Evolutionary conservation across 1,140 invertebrate species (phyloP).

Genomic region (Temnothorax curvispinosus): DNA sequence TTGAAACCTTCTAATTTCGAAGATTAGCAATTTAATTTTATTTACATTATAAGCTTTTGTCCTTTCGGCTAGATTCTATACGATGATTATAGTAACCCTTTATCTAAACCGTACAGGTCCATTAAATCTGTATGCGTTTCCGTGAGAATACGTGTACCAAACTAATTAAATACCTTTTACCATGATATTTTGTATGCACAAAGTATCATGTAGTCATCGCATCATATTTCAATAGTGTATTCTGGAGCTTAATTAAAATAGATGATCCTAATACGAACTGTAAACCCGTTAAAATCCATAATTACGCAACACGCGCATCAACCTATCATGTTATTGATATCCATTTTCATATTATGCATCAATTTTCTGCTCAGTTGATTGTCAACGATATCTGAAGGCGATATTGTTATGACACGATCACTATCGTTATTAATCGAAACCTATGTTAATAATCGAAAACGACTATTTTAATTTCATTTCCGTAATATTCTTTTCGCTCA

Average conservation of each 20-base stretch:
- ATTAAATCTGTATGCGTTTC: not conserved
- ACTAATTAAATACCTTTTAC: not conserved
- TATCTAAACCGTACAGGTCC: not conserved
- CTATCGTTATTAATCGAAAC: no score
- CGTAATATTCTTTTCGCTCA: not conserved
- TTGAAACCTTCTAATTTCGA: not conserved
- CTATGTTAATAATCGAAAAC: not conserved
- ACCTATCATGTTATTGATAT: not conserved
- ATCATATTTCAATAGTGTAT: not conserved
- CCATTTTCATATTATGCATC: not conserved
- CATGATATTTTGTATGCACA: not conserved
- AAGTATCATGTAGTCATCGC: not conserved
- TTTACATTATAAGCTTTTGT: not conserved
- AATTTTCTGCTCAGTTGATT: not conserved
- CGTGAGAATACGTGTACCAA: not conserved
- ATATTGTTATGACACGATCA: not conserved
- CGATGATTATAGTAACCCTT: not conserved
- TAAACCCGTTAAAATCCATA: not conserved
- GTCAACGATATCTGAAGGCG: not conserved
- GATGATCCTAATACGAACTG: not conserved
- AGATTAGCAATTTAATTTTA: constrained; percentile 9
- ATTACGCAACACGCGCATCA: not conserved
- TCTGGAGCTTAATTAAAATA: not conserved
- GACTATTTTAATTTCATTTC: not conserved
- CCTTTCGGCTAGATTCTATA: not conserved